These are phyloP conservation scores for Myiotriccus ornatus DNA, from an alignment of 2,797 vertebrate species.

Conservation along the genomic window DNA sequence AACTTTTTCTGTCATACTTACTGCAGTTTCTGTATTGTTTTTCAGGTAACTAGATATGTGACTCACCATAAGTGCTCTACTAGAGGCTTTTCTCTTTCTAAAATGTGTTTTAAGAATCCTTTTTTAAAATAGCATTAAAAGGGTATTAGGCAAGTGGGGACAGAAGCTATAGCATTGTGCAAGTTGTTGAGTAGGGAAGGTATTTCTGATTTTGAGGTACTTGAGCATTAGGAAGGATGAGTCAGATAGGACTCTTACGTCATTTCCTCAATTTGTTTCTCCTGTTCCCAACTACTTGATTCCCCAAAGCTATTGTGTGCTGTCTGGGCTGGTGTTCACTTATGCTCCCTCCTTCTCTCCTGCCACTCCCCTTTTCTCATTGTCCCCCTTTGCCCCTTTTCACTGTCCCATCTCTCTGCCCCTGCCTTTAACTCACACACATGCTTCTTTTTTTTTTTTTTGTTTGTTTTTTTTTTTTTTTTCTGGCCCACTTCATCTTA, in stretches of 20 bases:
- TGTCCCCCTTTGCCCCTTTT: not conserved
- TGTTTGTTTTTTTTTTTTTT: too few relatives aligned
- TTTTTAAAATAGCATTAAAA: not conserved
- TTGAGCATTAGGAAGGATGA: not conserved
- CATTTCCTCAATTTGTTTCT: not conserved
- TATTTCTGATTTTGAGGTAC: not conserved
- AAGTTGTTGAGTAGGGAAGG: not conserved
- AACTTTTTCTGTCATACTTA: not conserved
- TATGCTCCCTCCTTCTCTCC: not conserved
- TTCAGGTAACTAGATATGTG: not conserved
- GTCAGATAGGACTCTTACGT: not conserved
- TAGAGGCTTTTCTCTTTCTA: not conserved
- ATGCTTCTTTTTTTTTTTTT: fast-evolving
- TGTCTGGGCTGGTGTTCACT: not conserved
- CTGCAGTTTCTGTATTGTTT: not conserved
- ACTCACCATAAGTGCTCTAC: not conserved
- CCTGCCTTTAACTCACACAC: not conserved
- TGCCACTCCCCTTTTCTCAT: not conserved
- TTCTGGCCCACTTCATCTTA: not conserved
- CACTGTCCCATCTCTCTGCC: not conserved
- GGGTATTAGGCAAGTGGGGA: not conserved
- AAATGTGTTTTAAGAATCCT: not conserved
- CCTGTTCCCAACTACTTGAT: not conserved
- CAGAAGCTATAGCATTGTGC: not conserved
- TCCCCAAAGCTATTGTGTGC: not conserved